Base-by-base conservation (phyloP, 1,140 invertebrate species). In the Ganaspis sp. region DNA sequence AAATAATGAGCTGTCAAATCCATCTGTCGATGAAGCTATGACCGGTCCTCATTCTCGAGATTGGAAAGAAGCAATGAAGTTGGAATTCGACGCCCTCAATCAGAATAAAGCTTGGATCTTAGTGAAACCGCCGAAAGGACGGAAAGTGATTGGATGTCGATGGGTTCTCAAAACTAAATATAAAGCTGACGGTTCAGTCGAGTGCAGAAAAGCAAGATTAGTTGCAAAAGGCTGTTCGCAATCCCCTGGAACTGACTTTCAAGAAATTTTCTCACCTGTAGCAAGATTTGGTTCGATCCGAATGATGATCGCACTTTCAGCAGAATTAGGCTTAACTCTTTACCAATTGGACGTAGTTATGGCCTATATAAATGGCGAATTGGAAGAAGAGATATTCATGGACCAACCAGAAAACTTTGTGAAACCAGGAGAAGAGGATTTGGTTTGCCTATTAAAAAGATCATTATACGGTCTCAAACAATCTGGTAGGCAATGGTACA, bases 381-480 rank as follows among this genome's bases (percentile, higher is more conserved):
- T 90, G 42, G 79, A 83, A 40, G 87, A 91, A 75, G 79, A 72
- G 19, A 83, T 90, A 19, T 90, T 81, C 77, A 85, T 88, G 84
- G 23, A 87, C 49, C 83, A 86, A 70, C 89, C 90, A 42, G 72
- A 85, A 78, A 87, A 88, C 9, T 89, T 86, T 70, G 23, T 72
- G 69, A 26, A 37, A 1, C 29, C 37, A 9, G 37, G 34, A 40
- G 15, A 73, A 58, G 73, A 81, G 29, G 74, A 82, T 64, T 38
- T 58, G 4, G 80, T 83, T 64, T 88, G 77, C 17, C 78, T 73
- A 53, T 40, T 91, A 8, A 85, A 83, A 45, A 90, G 87, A 78
- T 83, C 84, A 1, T 26, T 92, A 6, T 91, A 92, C 79, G 90
- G 87, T 3, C 72, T 92, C 6, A 89, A 90, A 72, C 90, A 92